Evolutionary conservation across 1,140 invertebrate genomes (phyloP), one percentile per base, ranked within the genome.

Genomic region (Telenomus remus): DNA sequence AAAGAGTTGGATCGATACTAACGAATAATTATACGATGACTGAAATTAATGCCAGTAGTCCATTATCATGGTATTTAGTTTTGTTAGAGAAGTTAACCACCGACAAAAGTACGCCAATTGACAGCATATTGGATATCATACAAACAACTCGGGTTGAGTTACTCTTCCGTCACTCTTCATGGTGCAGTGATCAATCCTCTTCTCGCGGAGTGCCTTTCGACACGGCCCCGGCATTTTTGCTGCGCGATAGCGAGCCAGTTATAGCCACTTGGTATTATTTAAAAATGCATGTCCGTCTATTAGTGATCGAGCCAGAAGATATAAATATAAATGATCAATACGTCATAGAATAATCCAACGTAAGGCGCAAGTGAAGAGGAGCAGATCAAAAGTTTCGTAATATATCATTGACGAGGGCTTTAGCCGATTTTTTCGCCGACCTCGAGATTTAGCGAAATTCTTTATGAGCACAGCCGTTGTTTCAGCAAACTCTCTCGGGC

Each of bases 131-230:
- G 43, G 42, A 51, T 33, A 53, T 53, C 47, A 46, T 39, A 42
- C 47, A 60, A 60, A 60, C 47, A 50, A 55, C 33, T 4, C 16
- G 6, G 51, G 49, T 11, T 57, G 19, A 66, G 37, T 61, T 39
- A 34, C 47, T 61, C 57, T 44, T 34, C 19, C 56, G 51, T 56
- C 54, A 57, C 37, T 27, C 16, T 56, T 56, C 51, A 49, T 43
- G 10, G 46, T 19, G 13, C 51, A 57, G 35, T 66, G 63, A 66
- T 54, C 54, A 57, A 57, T 57, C 53, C 63, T 66, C 53, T 57
- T 51, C 47, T 66, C 19, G 35, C 46, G 13, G 11, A 66, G 35
- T 13, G 33, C 19, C 54, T 66, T 44, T 66, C 54, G 27, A 50
- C 39, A 51, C 35, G n/a, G 16, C 1, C 3, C 9, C 33, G 11